phyloP scores from a whole-genome alignment of 2,888 invertebrate genomes.

The Crematogaster levior region DNA sequence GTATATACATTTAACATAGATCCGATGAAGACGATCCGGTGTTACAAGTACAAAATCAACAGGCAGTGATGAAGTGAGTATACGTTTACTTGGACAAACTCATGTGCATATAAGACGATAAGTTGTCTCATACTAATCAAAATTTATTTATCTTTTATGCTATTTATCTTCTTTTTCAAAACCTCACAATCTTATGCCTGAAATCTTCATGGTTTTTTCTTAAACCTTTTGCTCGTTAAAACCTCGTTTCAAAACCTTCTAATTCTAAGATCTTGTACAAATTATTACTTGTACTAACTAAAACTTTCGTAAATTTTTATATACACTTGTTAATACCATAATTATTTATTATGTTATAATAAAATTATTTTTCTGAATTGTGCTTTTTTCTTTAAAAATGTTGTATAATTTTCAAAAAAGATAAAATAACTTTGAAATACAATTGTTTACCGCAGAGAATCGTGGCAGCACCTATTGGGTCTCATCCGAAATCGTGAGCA shows the following conservation, averaged over 20 bases:
- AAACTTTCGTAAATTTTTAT: not conserved
- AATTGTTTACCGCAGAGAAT: conserved; percentile 86
- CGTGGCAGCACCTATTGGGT: conserved; percentile 95
- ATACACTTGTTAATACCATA: not conserved
- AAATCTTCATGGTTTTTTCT: not conserved
- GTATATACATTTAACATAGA: conserved; percentile 78
- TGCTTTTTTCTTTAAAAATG: not conserved
- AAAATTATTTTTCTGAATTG: not conserved
- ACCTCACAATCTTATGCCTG: not conserved
- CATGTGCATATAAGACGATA: not conserved
- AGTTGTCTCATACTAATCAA: not conserved
- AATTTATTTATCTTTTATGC: not conserved
- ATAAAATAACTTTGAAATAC: conserved; percentile 2
- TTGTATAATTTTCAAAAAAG: not conserved
- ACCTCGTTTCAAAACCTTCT: not conserved
- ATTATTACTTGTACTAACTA: not conserved
- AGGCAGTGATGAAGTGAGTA: conserved; percentile 86
- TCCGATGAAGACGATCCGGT: conserved; percentile 86
- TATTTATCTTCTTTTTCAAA: not conserved
- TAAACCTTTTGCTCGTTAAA: not conserved
- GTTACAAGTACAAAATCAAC: conserved; percentile 86
- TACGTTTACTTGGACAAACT: conserved; percentile 18
- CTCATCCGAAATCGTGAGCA: conserved; percentile 95
- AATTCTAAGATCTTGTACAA: not conserved
- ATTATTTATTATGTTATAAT: conserved; percentile 13